These are phyloP conservation scores for Meleagris gallopavo DNA, from an alignment of 2,113 vertebrate genomes.

Conservation along the genomic window DNA sequence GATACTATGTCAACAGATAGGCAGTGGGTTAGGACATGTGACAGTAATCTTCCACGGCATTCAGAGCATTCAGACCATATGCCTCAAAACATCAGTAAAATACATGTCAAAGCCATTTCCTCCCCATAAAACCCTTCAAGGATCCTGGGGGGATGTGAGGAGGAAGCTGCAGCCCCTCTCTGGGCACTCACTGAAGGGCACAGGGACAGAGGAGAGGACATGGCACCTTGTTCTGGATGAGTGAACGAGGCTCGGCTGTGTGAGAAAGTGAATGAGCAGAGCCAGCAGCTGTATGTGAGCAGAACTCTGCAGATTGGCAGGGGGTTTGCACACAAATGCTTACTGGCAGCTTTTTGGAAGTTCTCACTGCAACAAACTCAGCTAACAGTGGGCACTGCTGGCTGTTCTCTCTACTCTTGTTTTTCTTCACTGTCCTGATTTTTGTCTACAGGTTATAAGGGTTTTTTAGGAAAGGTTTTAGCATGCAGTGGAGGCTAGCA, in stretches of 20 bases:
- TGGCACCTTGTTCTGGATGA: not conserved
- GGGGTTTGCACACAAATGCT: not conserved
- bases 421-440: not conserved
- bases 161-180: not conserved
- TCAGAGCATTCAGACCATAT: constrained; percentile 48
- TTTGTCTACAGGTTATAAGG: not conserved
- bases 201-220: not conserved
- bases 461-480: not conserved
- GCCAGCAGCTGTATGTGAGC: not conserved
- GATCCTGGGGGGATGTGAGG: not conserved
- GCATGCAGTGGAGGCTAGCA: not conserved
- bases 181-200: not conserved
- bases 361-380: not conserved
- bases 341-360: not conserved
- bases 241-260: not conserved
- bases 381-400: not conserved
- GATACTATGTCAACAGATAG: constrained; percentile 52
- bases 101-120: constrained; percentile 43
- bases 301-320: not conserved
- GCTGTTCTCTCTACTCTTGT: not conserved
- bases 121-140: not conserved
- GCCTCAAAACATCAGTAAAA: constrained; percentile 58
- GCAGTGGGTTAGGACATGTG: constrained; percentile 29
- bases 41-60: constrained; percentile 51
- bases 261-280: not conserved